Conservation (phyloP, 1,140 invertebrate genomes). For the Sitophilus oryzae region DNA sequence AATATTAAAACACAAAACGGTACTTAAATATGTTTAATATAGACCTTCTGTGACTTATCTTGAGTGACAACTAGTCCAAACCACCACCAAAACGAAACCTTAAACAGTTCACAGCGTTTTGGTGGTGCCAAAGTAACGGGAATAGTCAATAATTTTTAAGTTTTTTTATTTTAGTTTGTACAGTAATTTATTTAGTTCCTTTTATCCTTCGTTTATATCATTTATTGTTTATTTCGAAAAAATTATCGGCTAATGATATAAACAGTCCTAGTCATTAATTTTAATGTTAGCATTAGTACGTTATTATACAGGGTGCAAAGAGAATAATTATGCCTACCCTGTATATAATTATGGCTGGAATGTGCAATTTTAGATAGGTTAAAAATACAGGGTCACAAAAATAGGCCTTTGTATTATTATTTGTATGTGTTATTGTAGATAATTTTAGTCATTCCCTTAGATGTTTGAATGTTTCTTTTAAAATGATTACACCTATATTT, state of each 20-base stretch:
- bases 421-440: too few species aligned
- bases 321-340: not conserved
- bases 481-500: too few species aligned
- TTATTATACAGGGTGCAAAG: not conserved
- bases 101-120: conserved; percentile 8
- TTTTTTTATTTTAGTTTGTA: conserved; percentile 23
- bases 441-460: too few species aligned
- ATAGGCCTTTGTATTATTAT: too few species aligned
- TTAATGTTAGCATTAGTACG: conserved; percentile 14
- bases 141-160: not conserved
- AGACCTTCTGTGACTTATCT: not conserved
- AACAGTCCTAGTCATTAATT: conserved; percentile 36
- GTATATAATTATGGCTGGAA: conserved; percentile 6
- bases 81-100: not conserved
- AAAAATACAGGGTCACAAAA: too few species aligned
- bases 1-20: too few species aligned
- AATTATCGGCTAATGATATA: conserved; percentile 40
- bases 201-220: conserved; percentile 7
- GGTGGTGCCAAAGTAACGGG: not conserved
- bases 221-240: conserved; percentile 7
- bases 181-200: conserved; percentile 24
- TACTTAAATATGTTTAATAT: not conserved
- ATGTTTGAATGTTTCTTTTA: too few species aligned
- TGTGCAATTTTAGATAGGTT: conserved; percentile 19
- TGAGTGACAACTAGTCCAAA: not conserved